Evolutionary conservation across 2,888 invertebrate genomes (phyloP).

Genomic region (Synergus japonicus): DNA sequence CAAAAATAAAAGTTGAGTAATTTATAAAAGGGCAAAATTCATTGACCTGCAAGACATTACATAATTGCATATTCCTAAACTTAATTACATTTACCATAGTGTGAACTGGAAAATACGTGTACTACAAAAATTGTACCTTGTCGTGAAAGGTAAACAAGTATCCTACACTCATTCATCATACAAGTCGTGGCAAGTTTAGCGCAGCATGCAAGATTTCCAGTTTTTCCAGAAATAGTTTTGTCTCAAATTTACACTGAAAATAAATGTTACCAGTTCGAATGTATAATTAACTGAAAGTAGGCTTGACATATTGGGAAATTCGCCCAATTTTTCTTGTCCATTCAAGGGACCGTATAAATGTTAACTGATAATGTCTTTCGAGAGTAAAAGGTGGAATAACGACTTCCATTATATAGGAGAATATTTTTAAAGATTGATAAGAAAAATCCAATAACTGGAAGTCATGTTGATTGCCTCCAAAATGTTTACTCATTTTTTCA

Average conservation of each 20-base stretch:
- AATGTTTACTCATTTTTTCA: no score
- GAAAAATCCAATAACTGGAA: not conserved
- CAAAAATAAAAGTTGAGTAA: not conserved
- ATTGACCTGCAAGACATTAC: not conserved
- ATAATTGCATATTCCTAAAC: slow-evolving; percentile 17
- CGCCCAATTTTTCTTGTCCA: not conserved
- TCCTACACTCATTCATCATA: slow-evolving; percentile 16
- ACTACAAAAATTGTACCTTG: slow-evolving; percentile 16
- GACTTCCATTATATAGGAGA: not conserved
- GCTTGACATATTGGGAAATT: slow-evolving; percentile 28
- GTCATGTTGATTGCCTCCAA: not conserved
- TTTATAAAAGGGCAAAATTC: slow-evolving; percentile 17
- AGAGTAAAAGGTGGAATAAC: slow-evolving; percentile 3
- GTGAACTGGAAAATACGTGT: slow-evolving; percentile 22
- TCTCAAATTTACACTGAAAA: slow-evolving; percentile 12
- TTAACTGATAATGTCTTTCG: not conserved
- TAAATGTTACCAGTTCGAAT: slow-evolving; percentile 21
- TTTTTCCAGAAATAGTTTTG: slow-evolving; percentile 24
- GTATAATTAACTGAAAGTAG: slow-evolving; percentile 31
- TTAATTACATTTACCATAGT: slow-evolving; percentile 29
- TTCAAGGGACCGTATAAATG: not conserved
- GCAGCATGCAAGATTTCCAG: slow-evolving; percentile 30
- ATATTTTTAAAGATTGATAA: not conserved
- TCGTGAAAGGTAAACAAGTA: slow-evolving; percentile 34
- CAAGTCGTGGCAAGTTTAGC: slow-evolving; percentile 18